Conservation (phyloP, 2,113 vertebrate genomes). For the Litocranius walleri region DNA sequence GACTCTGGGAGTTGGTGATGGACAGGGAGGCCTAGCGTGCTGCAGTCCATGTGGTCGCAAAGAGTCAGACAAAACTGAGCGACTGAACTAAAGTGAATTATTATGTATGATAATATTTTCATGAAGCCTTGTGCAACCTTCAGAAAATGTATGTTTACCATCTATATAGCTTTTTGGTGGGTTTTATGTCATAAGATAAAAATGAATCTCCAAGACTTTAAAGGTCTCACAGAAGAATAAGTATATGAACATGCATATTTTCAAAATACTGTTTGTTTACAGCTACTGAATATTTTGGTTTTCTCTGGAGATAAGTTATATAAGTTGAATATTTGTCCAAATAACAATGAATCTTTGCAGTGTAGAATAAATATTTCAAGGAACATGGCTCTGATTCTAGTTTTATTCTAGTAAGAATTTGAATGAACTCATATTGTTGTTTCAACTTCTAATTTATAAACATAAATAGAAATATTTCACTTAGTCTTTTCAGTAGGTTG, state of each 20-base stretch:
- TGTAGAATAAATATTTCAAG: neutral
- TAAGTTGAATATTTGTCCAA: neutral
- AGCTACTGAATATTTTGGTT: neutral
- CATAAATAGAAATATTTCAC: neutral
- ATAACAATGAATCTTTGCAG: neutral
- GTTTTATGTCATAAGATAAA: slow-evolving; percentile 26
- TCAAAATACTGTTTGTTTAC: neutral
- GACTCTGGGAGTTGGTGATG: neutral
- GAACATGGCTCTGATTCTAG: neutral
- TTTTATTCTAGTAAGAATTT: slow-evolving; percentile 9
- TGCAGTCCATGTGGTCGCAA: accelerated
- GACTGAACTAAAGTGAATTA: neutral
- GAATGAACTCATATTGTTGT: neutral
- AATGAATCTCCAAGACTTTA: neutral
- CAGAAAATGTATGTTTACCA: neutral
- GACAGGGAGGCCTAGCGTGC: neutral
- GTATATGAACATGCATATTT: neutral
- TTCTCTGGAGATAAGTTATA: slow-evolving; percentile 23
- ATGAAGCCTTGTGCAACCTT: neutral
- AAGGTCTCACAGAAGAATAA: neutral
- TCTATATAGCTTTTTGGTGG: neutral
- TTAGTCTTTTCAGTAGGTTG: neutral
- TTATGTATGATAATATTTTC: slow-evolving; percentile 32
- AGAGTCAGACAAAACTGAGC: neutral
- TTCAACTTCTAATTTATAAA: slow-evolving; percentile 29